These are phyloP conservation scores for Drosophila paulistorum DNA, from an alignment of 1,140 invertebrate genomes.

Conservation along the genomic window DNA sequence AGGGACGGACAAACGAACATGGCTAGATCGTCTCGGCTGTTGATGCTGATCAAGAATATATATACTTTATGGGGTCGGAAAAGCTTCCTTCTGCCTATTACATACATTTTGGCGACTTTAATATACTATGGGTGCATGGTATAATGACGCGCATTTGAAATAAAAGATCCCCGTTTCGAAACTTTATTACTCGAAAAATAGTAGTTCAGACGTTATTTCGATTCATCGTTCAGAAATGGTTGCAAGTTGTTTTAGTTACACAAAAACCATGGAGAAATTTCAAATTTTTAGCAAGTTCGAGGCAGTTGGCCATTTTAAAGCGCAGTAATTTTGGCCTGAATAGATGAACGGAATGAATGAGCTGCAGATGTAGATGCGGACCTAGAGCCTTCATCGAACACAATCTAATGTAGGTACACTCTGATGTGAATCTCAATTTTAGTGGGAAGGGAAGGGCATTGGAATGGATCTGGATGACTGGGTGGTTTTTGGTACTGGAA, in stretches of 20 bases:
- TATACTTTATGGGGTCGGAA: too few species aligned
- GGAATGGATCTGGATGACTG: not conserved
- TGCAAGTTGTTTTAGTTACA: not conserved
- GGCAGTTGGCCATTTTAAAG: slow-evolving; percentile 50
- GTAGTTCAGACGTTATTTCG: too few species aligned
- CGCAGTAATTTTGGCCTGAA: slow-evolving; percentile 24
- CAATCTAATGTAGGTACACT: slow-evolving; percentile 41
- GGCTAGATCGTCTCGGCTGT: too few species aligned
- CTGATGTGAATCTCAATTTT: slow-evolving; percentile 33
- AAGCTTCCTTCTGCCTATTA: too few species aligned
- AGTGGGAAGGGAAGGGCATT: slow-evolving; percentile 16
- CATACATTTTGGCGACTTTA: too few species aligned
- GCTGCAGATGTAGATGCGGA: not conserved
- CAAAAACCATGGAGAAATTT: not conserved
- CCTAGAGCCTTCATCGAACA: not conserved
- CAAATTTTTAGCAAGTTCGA: not conserved
- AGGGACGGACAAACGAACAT: too few species aligned
- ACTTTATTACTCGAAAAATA: too few species aligned
- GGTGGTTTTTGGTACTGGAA: slow-evolving; percentile 16
- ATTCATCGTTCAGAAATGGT: not conserved
- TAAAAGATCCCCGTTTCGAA: too few species aligned
- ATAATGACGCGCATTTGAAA: too few species aligned
- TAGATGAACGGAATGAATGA: slow-evolving; percentile 2
- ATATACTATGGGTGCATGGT: too few species aligned
- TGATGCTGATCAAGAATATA: too few species aligned